phyloP scores from a whole-genome alignment of 2,797 vertebrate species.

The Aphelocoma californica region DNA sequence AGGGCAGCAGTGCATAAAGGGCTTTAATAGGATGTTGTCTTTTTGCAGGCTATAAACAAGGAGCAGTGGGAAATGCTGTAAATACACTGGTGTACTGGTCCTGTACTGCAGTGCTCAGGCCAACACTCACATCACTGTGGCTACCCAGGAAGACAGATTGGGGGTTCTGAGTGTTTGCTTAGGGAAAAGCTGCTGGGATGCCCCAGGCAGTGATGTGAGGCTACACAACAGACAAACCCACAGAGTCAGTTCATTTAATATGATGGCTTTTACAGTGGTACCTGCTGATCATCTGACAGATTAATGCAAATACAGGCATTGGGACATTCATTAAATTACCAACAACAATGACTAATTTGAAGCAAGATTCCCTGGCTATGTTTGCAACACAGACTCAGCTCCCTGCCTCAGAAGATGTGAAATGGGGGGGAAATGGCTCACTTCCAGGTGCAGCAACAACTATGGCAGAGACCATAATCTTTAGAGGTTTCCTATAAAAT shows the following conservation, averaged over 20 bases:
- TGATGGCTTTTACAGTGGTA: neutral
- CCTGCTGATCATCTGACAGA: neutral
- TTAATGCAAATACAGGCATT: neutral
- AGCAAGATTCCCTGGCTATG: neutral
- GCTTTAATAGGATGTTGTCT: neutral
- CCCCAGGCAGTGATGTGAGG: neutral
- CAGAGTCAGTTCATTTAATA: neutral
- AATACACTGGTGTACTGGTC: neutral
- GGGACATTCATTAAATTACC: neutral
- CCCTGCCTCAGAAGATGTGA: neutral
- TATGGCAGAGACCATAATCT: neutral
- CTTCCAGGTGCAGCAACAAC: neutral
- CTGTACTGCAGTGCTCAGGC: neutral
- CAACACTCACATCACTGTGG: fast-evolving
- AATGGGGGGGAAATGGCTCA: neutral
- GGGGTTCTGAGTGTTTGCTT: neutral
- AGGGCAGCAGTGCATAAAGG: neutral
- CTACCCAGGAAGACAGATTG: neutral
- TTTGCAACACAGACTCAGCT: neutral
- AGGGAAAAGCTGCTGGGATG: neutral
- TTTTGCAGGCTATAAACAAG: neutral
- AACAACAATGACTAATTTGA: neutral
- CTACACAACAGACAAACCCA: fast-evolving
- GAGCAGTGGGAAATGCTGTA: neutral
- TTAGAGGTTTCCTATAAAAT: neutral